Conservation (phyloP, 2,113 vertebrate species). For the Mirounga angustirostris region DNA sequence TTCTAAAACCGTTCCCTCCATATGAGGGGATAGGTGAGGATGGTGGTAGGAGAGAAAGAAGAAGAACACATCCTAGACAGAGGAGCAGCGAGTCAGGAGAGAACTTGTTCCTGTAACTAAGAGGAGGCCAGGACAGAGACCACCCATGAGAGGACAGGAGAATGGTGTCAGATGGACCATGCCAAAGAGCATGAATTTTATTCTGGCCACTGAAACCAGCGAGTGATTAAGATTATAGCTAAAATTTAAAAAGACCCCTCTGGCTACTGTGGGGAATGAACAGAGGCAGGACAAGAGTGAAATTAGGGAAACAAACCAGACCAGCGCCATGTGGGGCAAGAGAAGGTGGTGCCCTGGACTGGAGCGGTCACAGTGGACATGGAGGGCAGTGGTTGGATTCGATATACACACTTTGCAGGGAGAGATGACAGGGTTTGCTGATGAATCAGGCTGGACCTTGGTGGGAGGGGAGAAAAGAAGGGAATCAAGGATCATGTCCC, state of each 20-base stretch:
- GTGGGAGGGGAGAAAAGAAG: not conserved
- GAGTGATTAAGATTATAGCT: not conserved
- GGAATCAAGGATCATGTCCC: not conserved
- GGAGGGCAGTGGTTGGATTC: not conserved
- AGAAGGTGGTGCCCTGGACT: not conserved
- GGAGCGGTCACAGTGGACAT: not conserved
- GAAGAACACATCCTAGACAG: not conserved
- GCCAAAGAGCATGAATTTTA: not conserved
- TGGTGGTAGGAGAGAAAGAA: not conserved
- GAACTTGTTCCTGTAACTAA: not conserved
- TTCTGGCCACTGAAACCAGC: not conserved
- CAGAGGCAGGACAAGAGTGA: not conserved
- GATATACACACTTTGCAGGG: not conserved
- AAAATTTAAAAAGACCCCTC: not conserved
- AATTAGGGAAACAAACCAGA: not conserved
- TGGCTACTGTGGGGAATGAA: not conserved
- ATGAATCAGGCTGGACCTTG: not conserved
- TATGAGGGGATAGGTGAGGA: not conserved
- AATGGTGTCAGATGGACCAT: not conserved
- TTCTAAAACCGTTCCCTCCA: not conserved
- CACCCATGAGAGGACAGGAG: rapidly evolving
- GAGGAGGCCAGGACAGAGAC: not conserved
- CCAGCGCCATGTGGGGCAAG: not conserved
- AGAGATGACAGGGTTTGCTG: not conserved
- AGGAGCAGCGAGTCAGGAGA: not conserved